Evolutionary conservation across 2,888 invertebrate species (phyloP).

Genomic region (Lithophane leautieri): DNA sequence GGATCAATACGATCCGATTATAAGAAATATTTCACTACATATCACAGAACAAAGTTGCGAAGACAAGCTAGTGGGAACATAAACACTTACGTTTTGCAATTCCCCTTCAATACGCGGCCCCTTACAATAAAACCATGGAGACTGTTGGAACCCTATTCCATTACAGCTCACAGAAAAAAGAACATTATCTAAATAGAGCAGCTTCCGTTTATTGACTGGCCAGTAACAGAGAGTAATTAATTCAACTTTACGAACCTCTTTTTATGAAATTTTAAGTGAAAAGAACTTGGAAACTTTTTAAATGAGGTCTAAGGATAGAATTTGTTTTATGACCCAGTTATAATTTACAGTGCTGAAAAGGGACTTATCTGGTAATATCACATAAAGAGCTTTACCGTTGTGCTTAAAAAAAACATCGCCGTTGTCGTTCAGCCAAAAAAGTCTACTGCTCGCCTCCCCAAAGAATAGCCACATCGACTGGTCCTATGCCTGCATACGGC

Average conservation of each 20-base stretch:
- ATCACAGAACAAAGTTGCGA: too few relatives aligned
- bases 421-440: not conserved
- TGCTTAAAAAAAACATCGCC: too few relatives aligned
- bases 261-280: slow-evolving; percentile 40
- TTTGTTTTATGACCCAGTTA: slow-evolving; percentile 8
- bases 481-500: too few relatives aligned
- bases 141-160: slow-evolving; percentile 35
- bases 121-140: slow-evolving; percentile 38
- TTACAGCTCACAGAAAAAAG: slow-evolving; percentile 41
- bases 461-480: not conserved
- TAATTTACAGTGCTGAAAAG: not conserved
- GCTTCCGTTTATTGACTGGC: slow-evolving; percentile 54
- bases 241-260: slow-evolving; percentile 42
- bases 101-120: not conserved
- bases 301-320: slow-evolving; percentile 10
- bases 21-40: not conserved
- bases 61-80: not conserved
- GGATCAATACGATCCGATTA: not conserved
- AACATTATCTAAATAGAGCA: slow-evolving; percentile 46
- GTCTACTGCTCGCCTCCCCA: not conserved
- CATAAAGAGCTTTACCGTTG: too few relatives aligned
- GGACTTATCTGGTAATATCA: not conserved
- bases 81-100: slow-evolving; percentile 8
- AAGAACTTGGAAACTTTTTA: slow-evolving; percentile 23
- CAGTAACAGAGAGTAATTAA: slow-evolving; percentile 46